A percentile compares a stretch with the other conserved stretches of the same genome.
These are phyloP conservation scores for Thalassophryne amazonica DNA, from an alignment of 2,797 vertebrate species.

Conservation along the genomic window DNA sequence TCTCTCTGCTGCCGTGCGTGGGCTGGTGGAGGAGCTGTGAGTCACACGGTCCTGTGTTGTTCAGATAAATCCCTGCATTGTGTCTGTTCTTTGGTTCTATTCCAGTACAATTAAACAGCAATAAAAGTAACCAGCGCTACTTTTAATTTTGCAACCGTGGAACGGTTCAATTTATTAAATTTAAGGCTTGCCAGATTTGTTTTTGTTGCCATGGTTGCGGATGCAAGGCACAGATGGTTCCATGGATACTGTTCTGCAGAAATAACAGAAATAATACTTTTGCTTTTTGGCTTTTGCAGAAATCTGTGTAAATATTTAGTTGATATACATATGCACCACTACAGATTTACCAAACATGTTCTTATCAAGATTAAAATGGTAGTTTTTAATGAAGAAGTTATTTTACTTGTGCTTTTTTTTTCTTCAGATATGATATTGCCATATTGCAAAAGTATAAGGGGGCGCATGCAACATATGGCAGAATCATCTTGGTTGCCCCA, in stretches of 20 bases:
- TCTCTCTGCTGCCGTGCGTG: slow-evolving; percentile 44
- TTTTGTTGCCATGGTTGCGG: slow-evolving; percentile 25
- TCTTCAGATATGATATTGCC: too few relatives aligned
- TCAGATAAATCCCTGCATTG: slow-evolving; percentile 53
- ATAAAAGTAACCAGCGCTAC: slow-evolving; percentile 11
- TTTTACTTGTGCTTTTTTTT: too few relatives aligned
- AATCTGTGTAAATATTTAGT: background rate
- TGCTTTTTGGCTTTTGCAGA: background rate
- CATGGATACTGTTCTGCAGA: background rate
- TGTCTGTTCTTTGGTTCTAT: slow-evolving; percentile 1
- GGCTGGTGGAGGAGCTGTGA: slow-evolving; percentile 42
- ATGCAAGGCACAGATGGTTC: background rate
- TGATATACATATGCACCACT: too few relatives aligned
- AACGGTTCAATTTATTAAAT: slow-evolving; percentile 20
- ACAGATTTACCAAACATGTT: too few relatives aligned
- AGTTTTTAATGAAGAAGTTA: too few relatives aligned
- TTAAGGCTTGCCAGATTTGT: slow-evolving; percentile 11
- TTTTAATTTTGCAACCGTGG: slow-evolving; percentile 19
- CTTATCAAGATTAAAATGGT: too few relatives aligned
- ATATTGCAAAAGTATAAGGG: too few relatives aligned
- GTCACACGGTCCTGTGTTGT: slow-evolving; percentile 37
- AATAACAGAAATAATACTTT: too few relatives aligned
- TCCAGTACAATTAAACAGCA: slow-evolving; percentile 10
- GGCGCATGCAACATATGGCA: too few relatives aligned
- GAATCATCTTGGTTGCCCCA: too few relatives aligned